phyloP scores from a whole-genome alignment of 2,797 vertebrate species.

The Graptemys geographica region DNA sequence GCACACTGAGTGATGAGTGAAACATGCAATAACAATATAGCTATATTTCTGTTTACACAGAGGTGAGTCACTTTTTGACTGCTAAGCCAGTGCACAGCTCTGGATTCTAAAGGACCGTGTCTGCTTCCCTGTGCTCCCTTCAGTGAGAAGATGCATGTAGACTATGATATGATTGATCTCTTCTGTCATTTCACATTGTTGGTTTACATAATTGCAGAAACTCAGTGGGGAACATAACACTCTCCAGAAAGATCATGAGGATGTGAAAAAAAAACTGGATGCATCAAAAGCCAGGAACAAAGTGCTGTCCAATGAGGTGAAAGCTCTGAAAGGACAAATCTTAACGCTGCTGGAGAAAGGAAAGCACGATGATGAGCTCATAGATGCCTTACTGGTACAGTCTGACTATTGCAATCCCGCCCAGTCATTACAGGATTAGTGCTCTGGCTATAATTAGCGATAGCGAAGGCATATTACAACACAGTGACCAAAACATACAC shows the following conservation, averaged over 20 bases:
- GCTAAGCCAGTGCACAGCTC: not conserved
- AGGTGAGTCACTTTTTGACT: not conserved
- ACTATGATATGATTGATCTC: not conserved
- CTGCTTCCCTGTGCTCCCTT: not conserved
- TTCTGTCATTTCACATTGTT: not conserved
- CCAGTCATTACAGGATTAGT: not conserved
- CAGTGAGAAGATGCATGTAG: not conserved
- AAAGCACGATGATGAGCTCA: constrained; percentile 90
- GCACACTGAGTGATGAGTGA: not conserved
- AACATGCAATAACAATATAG: not conserved
- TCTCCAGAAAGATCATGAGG: constrained; percentile 87
- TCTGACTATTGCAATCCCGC: not conserved
- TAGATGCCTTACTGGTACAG: constrained; percentile 90
- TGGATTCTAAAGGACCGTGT: not conserved
- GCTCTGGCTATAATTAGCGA: not conserved
- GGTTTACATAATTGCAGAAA: constrained; percentile 80
- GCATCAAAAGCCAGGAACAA: constrained; percentile 88
- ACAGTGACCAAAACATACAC: not conserved
- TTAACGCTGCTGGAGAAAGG: constrained; percentile 89
- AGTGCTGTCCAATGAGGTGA: constrained; percentile 86
- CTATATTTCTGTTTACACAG: not conserved
- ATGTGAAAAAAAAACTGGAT: constrained; percentile 87
- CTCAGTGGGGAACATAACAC: constrained; percentile 81
- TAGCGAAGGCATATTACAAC: not conserved
- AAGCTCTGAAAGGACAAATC: constrained; percentile 88